Conservation (phyloP, 2,113 vertebrate genomes). For the Ranitomeya imitator region DNA sequence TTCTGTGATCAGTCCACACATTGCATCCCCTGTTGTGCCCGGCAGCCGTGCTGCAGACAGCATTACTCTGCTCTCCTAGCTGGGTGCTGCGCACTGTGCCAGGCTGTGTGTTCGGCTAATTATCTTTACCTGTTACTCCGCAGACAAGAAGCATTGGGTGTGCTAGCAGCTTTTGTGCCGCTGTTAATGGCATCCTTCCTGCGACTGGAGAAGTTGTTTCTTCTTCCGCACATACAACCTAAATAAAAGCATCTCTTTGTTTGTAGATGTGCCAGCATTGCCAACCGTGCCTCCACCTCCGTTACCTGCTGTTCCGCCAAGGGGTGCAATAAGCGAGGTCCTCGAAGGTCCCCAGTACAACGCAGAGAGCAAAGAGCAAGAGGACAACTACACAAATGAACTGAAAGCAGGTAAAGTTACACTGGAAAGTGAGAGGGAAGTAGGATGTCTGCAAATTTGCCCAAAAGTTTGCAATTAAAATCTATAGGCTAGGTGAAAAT, state of each 20-base stretch:
- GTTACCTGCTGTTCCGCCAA: constrained; percentile 58
- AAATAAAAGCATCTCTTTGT: constrained; percentile 4
- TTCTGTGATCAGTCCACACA: not conserved
- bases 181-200: not conserved
- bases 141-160: not conserved
- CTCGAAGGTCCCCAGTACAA: constrained; percentile 20
- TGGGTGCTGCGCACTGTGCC: constrained; percentile 4
- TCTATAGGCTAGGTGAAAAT: too few relatives aligned
- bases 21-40: not conserved
- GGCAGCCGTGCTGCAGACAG: constrained; percentile 17
- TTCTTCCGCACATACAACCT: not conserved
- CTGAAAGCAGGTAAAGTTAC: constrained; percentile 54
- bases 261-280: constrained; percentile 55
- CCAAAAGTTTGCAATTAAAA: not conserved
- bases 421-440: not conserved
- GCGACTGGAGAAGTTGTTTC: not conserved
- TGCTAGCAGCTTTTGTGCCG: not conserved
- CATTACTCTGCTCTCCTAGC: not conserved
- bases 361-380: constrained; percentile 50
- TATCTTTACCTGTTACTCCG: constrained; percentile 25
- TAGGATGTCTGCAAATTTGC: not conserved
- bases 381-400: constrained; percentile 53
- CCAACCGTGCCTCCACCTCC: constrained; percentile 53
- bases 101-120: constrained; percentile 21
- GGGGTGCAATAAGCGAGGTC: constrained; percentile 62